Base-by-base conservation (phyloP, 2,888 invertebrate genomes). In the Cephus spinipes region DNA sequence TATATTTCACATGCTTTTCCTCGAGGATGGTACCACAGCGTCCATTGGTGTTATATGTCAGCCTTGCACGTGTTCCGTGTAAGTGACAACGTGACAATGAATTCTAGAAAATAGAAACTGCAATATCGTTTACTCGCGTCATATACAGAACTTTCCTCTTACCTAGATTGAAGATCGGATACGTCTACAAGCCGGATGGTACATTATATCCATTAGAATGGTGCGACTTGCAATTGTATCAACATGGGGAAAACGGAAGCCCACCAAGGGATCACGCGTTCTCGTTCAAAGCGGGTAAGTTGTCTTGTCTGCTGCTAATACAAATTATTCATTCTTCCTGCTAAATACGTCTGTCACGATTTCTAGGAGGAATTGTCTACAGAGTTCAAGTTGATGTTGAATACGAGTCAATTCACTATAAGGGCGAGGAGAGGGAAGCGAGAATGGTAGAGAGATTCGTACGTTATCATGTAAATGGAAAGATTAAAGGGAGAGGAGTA, bases 41-140 rank as follows among this genome's bases (percentile, higher is more conserved):
- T 94, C 95, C 79, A 93, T 96, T 0, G 96, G 96, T 1, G 94
- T 96, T 76, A 94, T 97, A 78, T 96, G 95, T 82, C 96, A 97
- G 89, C 97, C 97, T 0, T 93, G 93, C 76, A 94, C 94, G 0
- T 93, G 93, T 33, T 93, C 95, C 30, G 90, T 88, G 93, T 93
- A 85, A 92, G 91, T 89, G 73, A 74, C 74, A 33, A 71, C 73
- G 40, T 55, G 9, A 23, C 23, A 23, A 40, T 32, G 68, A 12
- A 11, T 35, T 33, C 31, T 31, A 55, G 31, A 35, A 15, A 73
- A 74, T 31, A 23, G 9, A 55, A 40, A 55, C 23, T 40, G 6
- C 40, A 55, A 55, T 55, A 55, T 55, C 40, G 40, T 55, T 23
- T 23, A 23, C 40, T 55, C 23, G 23, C 15, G 23, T 55, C 23